Evolutionary conservation across 2,113 vertebrate species (phyloP).

Genomic region (Parotia lawesii): DNA sequence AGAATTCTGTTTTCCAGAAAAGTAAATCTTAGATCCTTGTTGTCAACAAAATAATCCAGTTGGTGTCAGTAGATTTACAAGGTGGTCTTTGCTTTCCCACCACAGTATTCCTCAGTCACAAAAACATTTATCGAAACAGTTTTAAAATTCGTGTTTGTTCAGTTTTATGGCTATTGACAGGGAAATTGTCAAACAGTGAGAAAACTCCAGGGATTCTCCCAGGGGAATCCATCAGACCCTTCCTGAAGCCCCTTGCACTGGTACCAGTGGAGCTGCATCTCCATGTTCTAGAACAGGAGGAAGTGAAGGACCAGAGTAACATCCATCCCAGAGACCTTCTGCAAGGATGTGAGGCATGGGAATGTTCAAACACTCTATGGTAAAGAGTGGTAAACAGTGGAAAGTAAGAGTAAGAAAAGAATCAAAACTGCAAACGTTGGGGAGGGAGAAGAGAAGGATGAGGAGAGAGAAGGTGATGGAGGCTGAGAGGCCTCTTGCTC

Average conservation of each 20-base stretch:
- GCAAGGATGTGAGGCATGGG: not conserved
- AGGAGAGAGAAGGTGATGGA: not conserved
- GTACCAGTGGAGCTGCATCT: not conserved
- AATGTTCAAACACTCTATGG: not conserved
- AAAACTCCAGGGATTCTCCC: not conserved
- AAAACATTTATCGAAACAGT: not conserved
- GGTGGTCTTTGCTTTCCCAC: not conserved
- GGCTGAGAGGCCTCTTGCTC: not conserved
- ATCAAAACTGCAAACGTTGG: not conserved
- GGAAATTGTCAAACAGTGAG: not conserved
- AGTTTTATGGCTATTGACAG: not conserved
- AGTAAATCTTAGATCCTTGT: not conserved
- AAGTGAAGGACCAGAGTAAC: not conserved
- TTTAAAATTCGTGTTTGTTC: not conserved
- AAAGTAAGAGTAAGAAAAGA: not conserved
- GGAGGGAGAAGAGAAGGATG: not conserved
- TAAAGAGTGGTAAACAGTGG: not conserved
- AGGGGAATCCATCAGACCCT: not conserved
- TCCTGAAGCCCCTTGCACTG: not conserved
- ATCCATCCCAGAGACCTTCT: not conserved
- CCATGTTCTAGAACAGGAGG: not conserved
- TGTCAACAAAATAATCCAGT: not conserved
- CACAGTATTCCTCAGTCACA: not conserved
- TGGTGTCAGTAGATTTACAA: not conserved
- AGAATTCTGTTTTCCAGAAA: not conserved